Conservation (phyloP, 2,797 vertebrate genomes). For the Cichlasoma orientale region DNA sequence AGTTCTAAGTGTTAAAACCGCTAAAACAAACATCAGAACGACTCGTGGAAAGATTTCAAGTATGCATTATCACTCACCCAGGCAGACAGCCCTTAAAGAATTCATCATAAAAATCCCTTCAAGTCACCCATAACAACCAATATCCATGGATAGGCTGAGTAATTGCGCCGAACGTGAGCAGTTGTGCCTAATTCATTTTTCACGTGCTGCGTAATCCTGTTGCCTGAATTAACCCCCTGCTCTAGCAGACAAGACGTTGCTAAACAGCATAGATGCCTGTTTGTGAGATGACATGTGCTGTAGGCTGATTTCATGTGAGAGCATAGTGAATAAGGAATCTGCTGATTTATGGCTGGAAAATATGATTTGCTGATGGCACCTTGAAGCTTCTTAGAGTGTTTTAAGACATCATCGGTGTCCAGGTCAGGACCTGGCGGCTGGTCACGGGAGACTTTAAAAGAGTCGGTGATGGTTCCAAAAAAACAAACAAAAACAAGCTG, state of each 20-base stretch:
- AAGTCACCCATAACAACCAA: slow-evolving; percentile 40
- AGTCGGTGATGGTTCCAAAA: background rate
- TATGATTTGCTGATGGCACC: slow-evolving; percentile 1
- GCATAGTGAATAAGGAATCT: slow-evolving; percentile 21
- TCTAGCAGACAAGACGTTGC: slow-evolving; percentile 29
- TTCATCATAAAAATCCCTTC: slow-evolving; percentile 44
- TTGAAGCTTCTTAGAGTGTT: slow-evolving; percentile 1
- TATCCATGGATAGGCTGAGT: slow-evolving; percentile 51
- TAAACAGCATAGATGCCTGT: slow-evolving; percentile 34
- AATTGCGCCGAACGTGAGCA: slow-evolving; percentile 46
- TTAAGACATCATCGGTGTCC: background rate
- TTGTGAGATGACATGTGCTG: slow-evolving; percentile 17
- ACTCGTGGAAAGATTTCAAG: slow-evolving; percentile 40
- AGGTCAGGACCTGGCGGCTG: background rate
- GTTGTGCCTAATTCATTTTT: slow-evolving; percentile 56
- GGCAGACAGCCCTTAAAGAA: slow-evolving; percentile 33
- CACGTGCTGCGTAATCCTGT: slow-evolving; percentile 58
- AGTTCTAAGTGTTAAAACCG: slow-evolving; percentile 35
- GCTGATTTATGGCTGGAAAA: slow-evolving; percentile 26
- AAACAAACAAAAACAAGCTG: background rate
- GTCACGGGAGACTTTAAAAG: background rate
- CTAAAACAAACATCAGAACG: slow-evolving; percentile 52
- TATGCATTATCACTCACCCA: slow-evolving; percentile 34
- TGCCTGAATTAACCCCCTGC: slow-evolving; percentile 48
- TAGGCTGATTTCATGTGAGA: slow-evolving; percentile 28